phyloP scores from a whole-genome alignment of 2,797 vertebrate species.

The Gymnoscopelus microlampas region DNA sequence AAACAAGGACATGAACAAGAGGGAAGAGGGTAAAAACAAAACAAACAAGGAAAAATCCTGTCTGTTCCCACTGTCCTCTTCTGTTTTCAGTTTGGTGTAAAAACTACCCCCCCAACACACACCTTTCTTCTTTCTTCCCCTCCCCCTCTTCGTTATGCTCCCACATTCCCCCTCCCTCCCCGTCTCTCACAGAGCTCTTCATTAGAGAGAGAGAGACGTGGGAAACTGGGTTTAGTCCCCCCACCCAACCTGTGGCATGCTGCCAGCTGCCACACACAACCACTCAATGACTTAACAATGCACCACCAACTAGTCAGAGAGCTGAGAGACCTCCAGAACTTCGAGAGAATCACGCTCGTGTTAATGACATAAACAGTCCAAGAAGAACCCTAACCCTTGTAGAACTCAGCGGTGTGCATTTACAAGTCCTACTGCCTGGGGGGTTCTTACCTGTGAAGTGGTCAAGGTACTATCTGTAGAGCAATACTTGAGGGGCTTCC shows the following conservation, averaged over 20 bases:
- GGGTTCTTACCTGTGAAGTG: too few relatives aligned
- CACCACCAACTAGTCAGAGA: slow-evolving; percentile 41
- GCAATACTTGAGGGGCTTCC: too few relatives aligned
- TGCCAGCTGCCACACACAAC: slow-evolving; percentile 77
- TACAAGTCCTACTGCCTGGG: too few relatives aligned
- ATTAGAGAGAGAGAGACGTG: slow-evolving; percentile 78
- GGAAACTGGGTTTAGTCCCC: slow-evolving; percentile 78
- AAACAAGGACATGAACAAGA: too few relatives aligned
- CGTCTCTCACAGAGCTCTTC: slow-evolving; percentile 78
- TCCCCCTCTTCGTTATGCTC: slow-evolving; percentile 52
- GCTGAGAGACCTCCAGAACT: slow-evolving; percentile 50
- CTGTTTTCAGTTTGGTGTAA: slow-evolving; percentile 69
- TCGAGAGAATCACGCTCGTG: slow-evolving; percentile 36
- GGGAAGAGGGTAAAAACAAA: too few relatives aligned
- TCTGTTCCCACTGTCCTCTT: slow-evolving; percentile 48
- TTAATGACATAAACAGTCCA: slow-evolving; percentile 39
- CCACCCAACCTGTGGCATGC: slow-evolving; percentile 57
- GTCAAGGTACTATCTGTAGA: too few relatives aligned
- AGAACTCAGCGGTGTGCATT: too few relatives aligned
- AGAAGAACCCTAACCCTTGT: slow-evolving; percentile 17
- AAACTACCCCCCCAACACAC: slow-evolving; percentile 53
- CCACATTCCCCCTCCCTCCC: slow-evolving; percentile 44
- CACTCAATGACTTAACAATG: slow-evolving; percentile 71
- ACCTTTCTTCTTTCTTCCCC: slow-evolving; percentile 45
- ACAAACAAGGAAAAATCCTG: too few relatives aligned